A percentile compares a stretch with the other conserved stretches of the same genome.
Conservation (phyloP, 2,888 invertebrate genomes). For the Stenichneumon culpator region DNA sequence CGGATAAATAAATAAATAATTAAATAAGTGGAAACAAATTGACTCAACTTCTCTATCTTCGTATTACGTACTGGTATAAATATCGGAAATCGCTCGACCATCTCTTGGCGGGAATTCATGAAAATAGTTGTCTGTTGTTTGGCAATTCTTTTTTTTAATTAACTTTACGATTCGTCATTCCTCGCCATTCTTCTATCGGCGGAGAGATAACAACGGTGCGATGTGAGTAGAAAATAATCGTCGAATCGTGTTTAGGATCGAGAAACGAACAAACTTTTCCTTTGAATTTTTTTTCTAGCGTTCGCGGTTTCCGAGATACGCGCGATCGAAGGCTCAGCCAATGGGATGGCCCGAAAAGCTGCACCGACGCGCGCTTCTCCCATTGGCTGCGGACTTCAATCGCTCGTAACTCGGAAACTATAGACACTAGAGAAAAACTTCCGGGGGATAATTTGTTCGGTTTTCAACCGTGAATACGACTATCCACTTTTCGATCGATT, state of each 20-base stretch:
- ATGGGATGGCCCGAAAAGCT: not conserved
- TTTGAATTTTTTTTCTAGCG: not conserved
- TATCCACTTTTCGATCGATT: not conserved
- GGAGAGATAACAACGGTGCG: not conserved
- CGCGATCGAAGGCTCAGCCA: not conserved
- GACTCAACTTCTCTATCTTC: not conserved
- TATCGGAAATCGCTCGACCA: slow-evolving; percentile 46
- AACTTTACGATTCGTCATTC: too few relatives aligned
- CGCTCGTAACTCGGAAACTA: not conserved
- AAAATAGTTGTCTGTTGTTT: not conserved
- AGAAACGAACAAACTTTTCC: not conserved
- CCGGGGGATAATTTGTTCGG: not conserved
- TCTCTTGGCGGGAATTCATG: slow-evolving; percentile 27
- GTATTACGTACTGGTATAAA: slow-evolving; percentile 50
- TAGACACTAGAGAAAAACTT: not conserved
- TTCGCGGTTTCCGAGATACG: not conserved
- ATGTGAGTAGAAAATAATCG: too few relatives aligned
- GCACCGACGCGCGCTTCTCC: not conserved
- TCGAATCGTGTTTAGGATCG: not conserved
- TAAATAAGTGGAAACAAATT: not conserved
- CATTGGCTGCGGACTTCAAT: not conserved
- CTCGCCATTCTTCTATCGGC: too few relatives aligned
- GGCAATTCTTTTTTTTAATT: not conserved
- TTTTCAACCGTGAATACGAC: not conserved
- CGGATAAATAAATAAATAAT: not conserved